These are phyloP conservation scores for Parasteatoda lunata DNA, from an alignment of 2,888 invertebrate species.

Conservation along the genomic window DNA sequence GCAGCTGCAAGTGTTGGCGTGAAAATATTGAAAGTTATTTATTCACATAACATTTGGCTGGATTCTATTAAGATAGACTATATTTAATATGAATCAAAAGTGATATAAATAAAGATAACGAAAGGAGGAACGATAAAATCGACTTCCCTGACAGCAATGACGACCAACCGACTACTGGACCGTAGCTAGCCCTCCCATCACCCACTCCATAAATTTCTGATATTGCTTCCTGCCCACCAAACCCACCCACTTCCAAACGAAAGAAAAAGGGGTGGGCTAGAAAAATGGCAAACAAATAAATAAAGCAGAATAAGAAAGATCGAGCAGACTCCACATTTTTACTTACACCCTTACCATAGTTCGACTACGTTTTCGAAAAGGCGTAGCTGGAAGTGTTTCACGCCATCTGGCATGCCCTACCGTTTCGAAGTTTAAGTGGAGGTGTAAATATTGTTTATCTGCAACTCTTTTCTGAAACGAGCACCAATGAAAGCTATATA, in stretches of 20 bases:
- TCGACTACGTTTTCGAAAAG: neutral
- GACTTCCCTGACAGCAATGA: constrained; percentile 36
- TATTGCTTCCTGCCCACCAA: constrained; percentile 34
- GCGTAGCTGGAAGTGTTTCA: constrained; percentile 30
- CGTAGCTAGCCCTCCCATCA: constrained; percentile 51
- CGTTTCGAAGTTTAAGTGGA: constrained; percentile 38
- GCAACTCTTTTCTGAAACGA: constrained; percentile 27
- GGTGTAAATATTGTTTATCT: constrained; percentile 65
- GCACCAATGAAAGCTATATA: constrained; percentile 45
- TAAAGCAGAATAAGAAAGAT: constrained; percentile 51
- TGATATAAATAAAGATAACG: constrained; percentile 39
- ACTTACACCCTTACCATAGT: constrained; percentile 17
- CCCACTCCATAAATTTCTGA: constrained; percentile 57
- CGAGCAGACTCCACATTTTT: constrained; percentile 15
- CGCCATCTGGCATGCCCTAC: constrained; percentile 45
- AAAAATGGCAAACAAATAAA: constrained; percentile 23
- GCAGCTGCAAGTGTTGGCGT: too few relatives aligned
- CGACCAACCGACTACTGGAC: constrained; percentile 38
- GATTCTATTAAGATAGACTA: constrained; percentile 62
- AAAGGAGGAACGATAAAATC: constrained; percentile 45
- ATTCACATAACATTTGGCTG: constrained; percentile 28
- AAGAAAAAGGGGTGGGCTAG: neutral
- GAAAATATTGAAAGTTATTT: neutral
- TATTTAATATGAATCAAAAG: constrained; percentile 63
- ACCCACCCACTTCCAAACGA: constrained; percentile 4